Conservation (phyloP, 2,888 invertebrate species). For the Euzophera pinguis region DNA sequence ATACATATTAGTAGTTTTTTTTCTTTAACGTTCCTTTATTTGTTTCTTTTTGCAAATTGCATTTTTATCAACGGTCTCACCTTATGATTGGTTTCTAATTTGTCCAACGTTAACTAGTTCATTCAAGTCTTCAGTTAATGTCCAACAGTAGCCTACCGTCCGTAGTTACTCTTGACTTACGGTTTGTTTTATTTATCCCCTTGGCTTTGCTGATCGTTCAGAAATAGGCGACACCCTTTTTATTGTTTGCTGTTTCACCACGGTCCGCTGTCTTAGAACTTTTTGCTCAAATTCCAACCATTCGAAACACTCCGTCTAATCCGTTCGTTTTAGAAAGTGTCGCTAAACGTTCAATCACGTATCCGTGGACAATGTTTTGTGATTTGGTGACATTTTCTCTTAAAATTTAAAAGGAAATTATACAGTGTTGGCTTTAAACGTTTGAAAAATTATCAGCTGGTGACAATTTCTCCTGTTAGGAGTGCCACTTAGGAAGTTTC, state of each 20-base stretch:
- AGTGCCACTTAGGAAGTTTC: constrained; percentile 1
- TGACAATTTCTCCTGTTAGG: constrained; percentile 6
- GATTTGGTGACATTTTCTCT: constrained; percentile 26
- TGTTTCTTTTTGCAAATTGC: no score
- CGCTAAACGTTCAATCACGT: constrained; percentile 39
- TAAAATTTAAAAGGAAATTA: background rate
- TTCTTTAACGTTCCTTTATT: no score
- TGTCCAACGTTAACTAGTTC: background rate
- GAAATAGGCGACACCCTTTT: constrained; percentile 2
- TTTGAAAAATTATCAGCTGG: constrained; percentile 4
- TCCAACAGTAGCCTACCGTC: no score
- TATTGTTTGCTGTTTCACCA: background rate
- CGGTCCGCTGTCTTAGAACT: background rate
- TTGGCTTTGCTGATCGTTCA: background rate
- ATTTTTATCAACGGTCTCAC: no score
- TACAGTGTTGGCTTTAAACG: background rate
- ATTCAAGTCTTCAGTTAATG: background rate
- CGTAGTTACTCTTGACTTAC: background rate
- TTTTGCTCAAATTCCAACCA: constrained; percentile 1
- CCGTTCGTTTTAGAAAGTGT: constrained; percentile 32
- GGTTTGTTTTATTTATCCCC: background rate
- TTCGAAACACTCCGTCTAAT: constrained; percentile 19
- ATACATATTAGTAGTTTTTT: no score
- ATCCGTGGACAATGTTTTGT: constrained; percentile 20
- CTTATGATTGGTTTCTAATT: background rate